These are phyloP conservation scores for Heterodera schachtii DNA, from an alignment of 1,140 invertebrate species.

Conservation along the genomic window DNA sequence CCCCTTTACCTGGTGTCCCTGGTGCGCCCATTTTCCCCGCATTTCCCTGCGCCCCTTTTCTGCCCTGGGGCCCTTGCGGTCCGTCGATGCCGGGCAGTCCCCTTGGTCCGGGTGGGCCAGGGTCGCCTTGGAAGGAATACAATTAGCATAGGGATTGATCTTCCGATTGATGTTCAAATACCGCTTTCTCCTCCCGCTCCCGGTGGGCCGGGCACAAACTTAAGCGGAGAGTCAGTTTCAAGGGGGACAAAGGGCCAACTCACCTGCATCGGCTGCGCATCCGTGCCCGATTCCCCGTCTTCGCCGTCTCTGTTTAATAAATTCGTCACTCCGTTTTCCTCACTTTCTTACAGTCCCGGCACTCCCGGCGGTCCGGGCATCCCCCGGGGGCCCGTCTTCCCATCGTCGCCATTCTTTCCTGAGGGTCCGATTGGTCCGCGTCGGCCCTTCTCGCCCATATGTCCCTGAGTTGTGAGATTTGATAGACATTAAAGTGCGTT, in stretches of 20 bases:
- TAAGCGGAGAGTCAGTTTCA: slow-evolving; percentile 18
- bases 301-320: slow-evolving; percentile 38
- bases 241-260: background rate
- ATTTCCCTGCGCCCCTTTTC: slow-evolving; percentile 28
- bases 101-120: slow-evolving; percentile 43
- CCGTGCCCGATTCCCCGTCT: slow-evolving; percentile 42
- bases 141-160: too few relatives aligned
- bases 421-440: slow-evolving; percentile 33
- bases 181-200: slow-evolving; percentile 36
- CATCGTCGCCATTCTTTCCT: slow-evolving; percentile 45
- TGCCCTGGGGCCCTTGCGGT: slow-evolving; percentile 46
- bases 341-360: slow-evolving; percentile 37
- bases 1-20: slow-evolving; percentile 39
- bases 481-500: background rate
- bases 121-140: background rate
- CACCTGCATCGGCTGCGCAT: slow-evolving; percentile 34
- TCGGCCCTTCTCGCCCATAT: slow-evolving; percentile 46
- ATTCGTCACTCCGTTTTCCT: background rate
- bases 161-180: background rate
- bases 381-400: slow-evolving; percentile 35
- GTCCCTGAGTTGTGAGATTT: slow-evolving; percentile 33
- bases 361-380: slow-evolving; percentile 42
- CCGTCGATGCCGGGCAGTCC: slow-evolving; percentile 49
- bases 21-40: slow-evolving; percentile 40
- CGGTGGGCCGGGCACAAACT: slow-evolving; percentile 34